Percentiles rank a stretch among this genome's conserved stretches.
These are phyloP conservation scores for Pterophyllum scalare DNA, from an alignment of 2,113 vertebrate species.

Conservation along the genomic window DNA sequence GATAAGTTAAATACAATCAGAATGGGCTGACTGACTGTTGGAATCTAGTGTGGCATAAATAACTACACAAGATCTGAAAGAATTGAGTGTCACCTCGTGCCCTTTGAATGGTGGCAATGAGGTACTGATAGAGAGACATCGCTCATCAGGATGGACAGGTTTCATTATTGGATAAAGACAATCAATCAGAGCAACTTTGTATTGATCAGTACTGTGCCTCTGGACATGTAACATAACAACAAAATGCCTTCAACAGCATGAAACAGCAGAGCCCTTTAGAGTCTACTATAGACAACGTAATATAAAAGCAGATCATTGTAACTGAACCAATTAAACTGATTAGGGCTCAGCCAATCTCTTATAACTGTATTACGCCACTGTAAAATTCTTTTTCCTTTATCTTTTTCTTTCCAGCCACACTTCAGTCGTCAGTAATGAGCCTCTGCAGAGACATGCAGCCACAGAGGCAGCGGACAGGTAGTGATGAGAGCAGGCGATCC, in stretches of 20 bases:
- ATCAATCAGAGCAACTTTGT: neutral
- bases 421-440: conserved; percentile 37
- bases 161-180: neutral
- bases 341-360: neutral
- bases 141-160: neutral
- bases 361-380: neutral
- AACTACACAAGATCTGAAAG: neutral
- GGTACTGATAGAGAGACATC: neutral
- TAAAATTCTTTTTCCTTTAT: conserved; percentile 1
- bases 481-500: conserved; percentile 30
- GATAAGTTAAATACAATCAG: neutral
- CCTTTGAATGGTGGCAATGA: neutral
- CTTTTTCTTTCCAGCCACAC: conserved; percentile 3
- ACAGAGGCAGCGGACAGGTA: conserved; percentile 22
- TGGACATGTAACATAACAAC: neutral
- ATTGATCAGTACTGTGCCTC: neutral
- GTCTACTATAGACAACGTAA: neutral
- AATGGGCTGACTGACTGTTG: neutral
- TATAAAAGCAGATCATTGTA: conserved; percentile 1
- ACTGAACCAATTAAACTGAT: conserved; percentile 10
- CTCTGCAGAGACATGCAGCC: neutral
- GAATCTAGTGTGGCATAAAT: neutral
- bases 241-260: neutral
- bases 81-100: neutral
- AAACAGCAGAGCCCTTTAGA: neutral